phyloP scores from a whole-genome alignment of 2,797 vertebrate genomes.

The Anguilla marmorata region DNA sequence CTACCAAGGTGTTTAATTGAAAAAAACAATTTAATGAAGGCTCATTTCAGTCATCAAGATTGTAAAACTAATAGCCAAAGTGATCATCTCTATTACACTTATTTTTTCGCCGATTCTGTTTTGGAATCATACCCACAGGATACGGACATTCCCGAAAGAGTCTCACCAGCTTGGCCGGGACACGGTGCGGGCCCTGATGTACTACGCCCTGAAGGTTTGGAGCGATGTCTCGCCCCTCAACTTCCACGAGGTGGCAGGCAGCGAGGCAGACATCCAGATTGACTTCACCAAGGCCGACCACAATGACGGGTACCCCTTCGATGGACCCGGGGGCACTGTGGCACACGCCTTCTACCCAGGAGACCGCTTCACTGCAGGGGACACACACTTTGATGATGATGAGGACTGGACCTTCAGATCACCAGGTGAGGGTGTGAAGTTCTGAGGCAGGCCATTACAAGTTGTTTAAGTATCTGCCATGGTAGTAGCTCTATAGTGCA shows the following conservation, averaged over 20 bases:
- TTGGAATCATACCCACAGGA: conserved; percentile 53
- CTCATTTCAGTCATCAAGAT: background rate
- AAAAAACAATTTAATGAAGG: background rate
- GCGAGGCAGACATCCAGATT: conserved; percentile 74
- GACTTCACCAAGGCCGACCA: conserved; percentile 77
- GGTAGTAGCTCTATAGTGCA: background rate
- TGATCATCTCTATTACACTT: background rate
- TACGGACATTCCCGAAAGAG: conserved; percentile 72
- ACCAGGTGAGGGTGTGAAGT: conserved; percentile 59
- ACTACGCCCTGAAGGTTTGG: conserved; percentile 50
- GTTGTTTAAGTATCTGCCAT: background rate
- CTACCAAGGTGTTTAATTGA: background rate
- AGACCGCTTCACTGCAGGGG: conserved; percentile 69
- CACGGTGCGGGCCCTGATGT: conserved; percentile 76
- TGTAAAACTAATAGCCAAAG: background rate
- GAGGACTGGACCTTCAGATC: conserved; percentile 79
- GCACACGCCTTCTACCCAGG: conserved; percentile 79
- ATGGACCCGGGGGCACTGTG: conserved; percentile 73
- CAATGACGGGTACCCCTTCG: conserved; percentile 74
- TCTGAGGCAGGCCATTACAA: background rate
- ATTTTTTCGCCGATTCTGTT: background rate
- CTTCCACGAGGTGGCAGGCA: conserved; percentile 78
- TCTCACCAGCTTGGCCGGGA: conserved; percentile 68
- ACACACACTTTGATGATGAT: conserved; percentile 76
- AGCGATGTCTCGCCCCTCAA: conserved; percentile 75